Percentiles rank a stretch among this genome's conserved stretches.
Conservation (phyloP, 2,113 vertebrate species). For the Mobula birostris region DNA sequence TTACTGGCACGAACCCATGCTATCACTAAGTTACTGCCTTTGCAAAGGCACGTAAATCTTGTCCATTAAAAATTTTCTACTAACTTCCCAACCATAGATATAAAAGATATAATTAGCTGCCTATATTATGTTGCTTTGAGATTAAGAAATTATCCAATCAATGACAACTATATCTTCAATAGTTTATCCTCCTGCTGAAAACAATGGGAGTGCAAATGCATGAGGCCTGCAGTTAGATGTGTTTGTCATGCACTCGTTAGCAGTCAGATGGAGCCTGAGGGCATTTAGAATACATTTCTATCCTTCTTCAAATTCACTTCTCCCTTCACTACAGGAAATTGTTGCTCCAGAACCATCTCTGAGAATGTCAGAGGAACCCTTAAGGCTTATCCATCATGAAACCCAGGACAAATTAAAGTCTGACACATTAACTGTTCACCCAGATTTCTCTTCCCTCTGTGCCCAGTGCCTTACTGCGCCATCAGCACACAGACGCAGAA, state of each 20-base stretch:
- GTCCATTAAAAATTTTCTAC: too few relatives aligned
- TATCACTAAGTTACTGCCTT: too few relatives aligned
- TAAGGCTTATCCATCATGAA: background rate
- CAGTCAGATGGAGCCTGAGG: background rate
- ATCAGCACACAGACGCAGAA: background rate
- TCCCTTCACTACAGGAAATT: background rate
- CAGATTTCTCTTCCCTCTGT: background rate
- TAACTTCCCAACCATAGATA: too few relatives aligned
- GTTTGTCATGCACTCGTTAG: background rate
- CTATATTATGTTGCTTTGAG: background rate
- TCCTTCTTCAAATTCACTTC: background rate
- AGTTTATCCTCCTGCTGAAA: background rate
- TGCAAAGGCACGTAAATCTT: too few relatives aligned
- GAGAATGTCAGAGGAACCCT: conserved; percentile 2
- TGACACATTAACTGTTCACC: background rate
- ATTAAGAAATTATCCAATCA: background rate
- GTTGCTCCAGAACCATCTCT: background rate
- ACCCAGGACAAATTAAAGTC: background rate
- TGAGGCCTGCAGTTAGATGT: background rate
- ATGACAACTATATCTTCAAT: background rate
- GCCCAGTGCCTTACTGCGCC: background rate
- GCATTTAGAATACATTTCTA: background rate
- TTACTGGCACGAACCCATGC: too few relatives aligned
- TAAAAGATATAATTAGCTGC: background rate
- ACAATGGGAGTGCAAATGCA: background rate